phyloP scores from a whole-genome alignment of 2,888 invertebrate genomes.

The Xiphydria camelus region DNA sequence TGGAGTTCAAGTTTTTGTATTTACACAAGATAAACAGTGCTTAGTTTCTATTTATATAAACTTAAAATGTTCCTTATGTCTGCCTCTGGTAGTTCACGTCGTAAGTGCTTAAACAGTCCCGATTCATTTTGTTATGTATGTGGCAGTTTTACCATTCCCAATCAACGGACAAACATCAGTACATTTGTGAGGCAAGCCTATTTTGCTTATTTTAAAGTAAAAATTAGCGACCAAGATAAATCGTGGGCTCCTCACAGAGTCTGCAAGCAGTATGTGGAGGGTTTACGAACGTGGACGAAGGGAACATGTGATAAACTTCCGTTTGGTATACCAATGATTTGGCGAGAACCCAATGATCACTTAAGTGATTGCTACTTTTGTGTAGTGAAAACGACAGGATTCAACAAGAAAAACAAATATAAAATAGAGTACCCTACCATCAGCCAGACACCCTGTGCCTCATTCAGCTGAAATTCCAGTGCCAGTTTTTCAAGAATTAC shows the following conservation, averaged over 20 bases:
- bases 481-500: background rate
- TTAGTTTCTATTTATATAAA: too few relatives aligned
- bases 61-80: too few relatives aligned
- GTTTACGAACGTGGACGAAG: conserved; percentile 22
- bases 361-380: conserved; percentile 26
- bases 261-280: conserved; percentile 20
- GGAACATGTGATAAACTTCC: conserved; percentile 19
- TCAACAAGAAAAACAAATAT: conserved; percentile 22
- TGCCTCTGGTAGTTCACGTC: too few relatives aligned
- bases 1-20: too few relatives aligned
- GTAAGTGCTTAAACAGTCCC: background rate
- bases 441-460: conserved; percentile 2
- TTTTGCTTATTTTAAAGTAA: conserved; percentile 25
- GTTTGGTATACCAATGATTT: conserved; percentile 27
- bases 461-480: background rate
- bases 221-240: conserved; percentile 27
- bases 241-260: conserved; percentile 26
- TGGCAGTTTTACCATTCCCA: conserved; percentile 6
- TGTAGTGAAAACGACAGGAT: conserved; percentile 17
- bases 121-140: conserved; percentile 14
- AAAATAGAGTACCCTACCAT: conserved; percentile 4
- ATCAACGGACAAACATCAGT: conserved; percentile 10
- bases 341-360: conserved; percentile 29
- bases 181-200: conserved; percentile 28
- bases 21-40: too few relatives aligned